These are phyloP conservation scores for Salvelinus sp. DNA, from an alignment of 2,113 vertebrate genomes.

Conservation along the genomic window DNA sequence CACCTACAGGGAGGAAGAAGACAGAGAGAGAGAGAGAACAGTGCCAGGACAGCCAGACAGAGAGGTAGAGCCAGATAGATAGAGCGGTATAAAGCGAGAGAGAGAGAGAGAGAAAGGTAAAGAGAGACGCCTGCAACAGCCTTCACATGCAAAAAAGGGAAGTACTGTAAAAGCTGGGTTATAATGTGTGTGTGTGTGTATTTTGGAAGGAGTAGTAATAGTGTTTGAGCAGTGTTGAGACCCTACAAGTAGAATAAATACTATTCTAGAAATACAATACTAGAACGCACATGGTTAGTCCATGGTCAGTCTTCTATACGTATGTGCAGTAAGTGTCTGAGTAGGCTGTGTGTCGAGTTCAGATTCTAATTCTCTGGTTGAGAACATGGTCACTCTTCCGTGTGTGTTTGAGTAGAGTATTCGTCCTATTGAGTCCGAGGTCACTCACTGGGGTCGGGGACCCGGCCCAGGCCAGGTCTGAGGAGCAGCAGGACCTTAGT, in stretches of 20 bases:
- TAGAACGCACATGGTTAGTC: no score
- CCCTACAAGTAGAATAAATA: no score
- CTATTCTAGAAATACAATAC: no score
- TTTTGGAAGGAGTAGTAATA: no score
- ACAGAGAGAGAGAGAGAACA: slow-evolving; percentile 62
- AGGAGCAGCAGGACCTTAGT: slow-evolving; percentile 91
- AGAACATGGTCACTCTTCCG: slow-evolving; percentile 11
- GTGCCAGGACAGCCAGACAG: slow-evolving; percentile 67
- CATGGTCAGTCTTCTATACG: background rate
- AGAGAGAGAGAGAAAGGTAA: slow-evolving; percentile 37
- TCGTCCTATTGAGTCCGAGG: background rate
- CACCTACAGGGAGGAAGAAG: slow-evolving; percentile 93
- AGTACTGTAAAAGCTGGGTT: slow-evolving; percentile 19
- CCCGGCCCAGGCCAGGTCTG: slow-evolving; percentile 88
- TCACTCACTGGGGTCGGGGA: slow-evolving; percentile 91
- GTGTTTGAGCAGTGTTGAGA: no score
- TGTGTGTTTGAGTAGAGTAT: background rate
- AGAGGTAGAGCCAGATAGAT: slow-evolving; percentile 21
- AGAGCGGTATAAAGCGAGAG: slow-evolving; percentile 37
- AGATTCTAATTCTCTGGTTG: background rate
- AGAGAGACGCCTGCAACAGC: slow-evolving; percentile 51
- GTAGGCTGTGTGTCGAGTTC: background rate
- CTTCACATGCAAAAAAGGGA: slow-evolving; percentile 56
- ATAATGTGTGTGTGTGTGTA: background rate
- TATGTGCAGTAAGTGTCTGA: background rate